Evolutionary conservation across 2,888 invertebrate genomes (phyloP), one percentile per base, ranked within the genome.

Genomic region (Neoitamus cyanurus): DNA sequence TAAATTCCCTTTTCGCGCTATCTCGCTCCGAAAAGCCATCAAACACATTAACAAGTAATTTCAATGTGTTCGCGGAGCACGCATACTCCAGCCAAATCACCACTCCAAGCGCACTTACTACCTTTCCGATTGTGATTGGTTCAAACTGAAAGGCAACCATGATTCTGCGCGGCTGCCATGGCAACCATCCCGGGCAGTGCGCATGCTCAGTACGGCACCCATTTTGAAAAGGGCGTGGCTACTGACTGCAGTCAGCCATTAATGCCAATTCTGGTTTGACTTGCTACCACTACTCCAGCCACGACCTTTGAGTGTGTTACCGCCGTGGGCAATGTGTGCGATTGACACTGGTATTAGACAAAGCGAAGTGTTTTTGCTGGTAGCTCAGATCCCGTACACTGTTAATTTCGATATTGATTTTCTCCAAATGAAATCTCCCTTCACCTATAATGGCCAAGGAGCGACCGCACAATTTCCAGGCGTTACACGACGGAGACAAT

Each of bases 371-470:
- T 28, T 42, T 77, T 48, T 28, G 15, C n/a, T n/a, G n/a, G n/a
- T n/a, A n/a, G n/a, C n/a, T n/a, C n/a, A n/a, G n/a, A n/a, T 77
- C 9, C 73, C 9, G 15, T 80, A 80, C 80, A 80, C 80, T 80
- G 80, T 80, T 80, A 80, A 80, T 80, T 58, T 34, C 13, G 34
- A n/a, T 68, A 80, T 80, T 20, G 80, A 80, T 80, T 80, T 80
- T 20, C 20, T 30, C 28, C 11, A 69, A 37, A 75, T 75, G 77
- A 28, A 46, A 73, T 73, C 13, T 34, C 7, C 31, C 31, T 70
- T 58, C 58, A 20, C 20, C 58, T 25, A 15, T 2, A 58, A 58
- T 2, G 9, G 25, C 20, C 58, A 3, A 7, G n/a, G 58, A 58
- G 6, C 20, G 9, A 58, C 58, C 58, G 20, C 58, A 70, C 70